Evolutionary conservation across 2,797 vertebrate species (phyloP).

Genomic region (Melanotaenia pygmaea): DNA sequence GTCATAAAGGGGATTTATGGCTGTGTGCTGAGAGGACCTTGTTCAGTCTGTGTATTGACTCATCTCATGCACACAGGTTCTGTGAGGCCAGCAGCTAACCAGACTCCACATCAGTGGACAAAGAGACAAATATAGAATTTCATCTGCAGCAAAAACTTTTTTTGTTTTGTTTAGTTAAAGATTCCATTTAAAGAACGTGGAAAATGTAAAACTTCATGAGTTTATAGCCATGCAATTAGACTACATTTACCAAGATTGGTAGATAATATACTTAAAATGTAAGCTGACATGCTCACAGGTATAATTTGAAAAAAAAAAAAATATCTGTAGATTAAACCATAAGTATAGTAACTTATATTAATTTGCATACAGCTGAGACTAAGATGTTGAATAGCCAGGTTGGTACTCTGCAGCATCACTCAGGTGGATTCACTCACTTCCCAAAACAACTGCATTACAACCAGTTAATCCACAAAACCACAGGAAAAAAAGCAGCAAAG

Average conservation of each 20-base stretch:
- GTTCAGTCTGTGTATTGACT: constrained; percentile 72
- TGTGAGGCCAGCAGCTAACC: constrained; percentile 39
- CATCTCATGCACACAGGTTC: constrained; percentile 66
- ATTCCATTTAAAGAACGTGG: constrained; percentile 11
- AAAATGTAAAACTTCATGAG: background rate
- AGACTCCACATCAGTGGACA: constrained; percentile 29
- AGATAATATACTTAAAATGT: background rate
- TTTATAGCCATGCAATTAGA: background rate
- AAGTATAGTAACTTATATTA: background rate
- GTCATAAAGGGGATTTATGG: constrained; percentile 76
- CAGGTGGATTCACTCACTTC: background rate
- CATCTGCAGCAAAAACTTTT: background rate
- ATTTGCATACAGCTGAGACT: background rate
- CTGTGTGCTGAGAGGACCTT: constrained; percentile 66
- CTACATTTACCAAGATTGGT: background rate
- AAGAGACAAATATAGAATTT: constrained; percentile 2
- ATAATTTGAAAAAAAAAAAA: background rate
- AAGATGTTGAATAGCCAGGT: too few relatives aligned
- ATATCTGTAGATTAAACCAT: background rate
- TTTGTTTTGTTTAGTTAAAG: too few relatives aligned
- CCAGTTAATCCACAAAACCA: background rate
- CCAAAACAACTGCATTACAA: background rate
- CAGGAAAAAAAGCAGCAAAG: background rate
- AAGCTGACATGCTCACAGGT: background rate
- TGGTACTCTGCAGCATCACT: background rate